Conservation (phyloP, 1,140 invertebrate species). For the Drosophila seguyi region DNA sequence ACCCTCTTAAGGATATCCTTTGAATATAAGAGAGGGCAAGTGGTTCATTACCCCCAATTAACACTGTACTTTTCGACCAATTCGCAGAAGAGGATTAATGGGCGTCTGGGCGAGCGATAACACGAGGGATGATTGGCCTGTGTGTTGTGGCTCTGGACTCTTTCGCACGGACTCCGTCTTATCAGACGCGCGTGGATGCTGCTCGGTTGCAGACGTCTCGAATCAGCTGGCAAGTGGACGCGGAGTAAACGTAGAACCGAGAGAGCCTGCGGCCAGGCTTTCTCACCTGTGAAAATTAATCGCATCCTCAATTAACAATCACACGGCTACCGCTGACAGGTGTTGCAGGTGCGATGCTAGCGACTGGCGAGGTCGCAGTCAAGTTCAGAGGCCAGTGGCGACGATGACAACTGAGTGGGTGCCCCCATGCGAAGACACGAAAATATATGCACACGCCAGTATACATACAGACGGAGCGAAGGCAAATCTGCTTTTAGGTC, state of each 20-base stretch:
- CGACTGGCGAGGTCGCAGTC: not conserved
- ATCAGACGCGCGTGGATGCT: slow-evolving; percentile 80
- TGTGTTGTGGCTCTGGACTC: slow-evolving; percentile 25
- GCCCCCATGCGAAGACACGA: slow-evolving; percentile 10
- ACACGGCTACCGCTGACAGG: slow-evolving; percentile 3
- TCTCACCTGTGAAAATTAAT: slow-evolving; percentile 43
- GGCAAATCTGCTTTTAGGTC: slow-evolving; percentile 53
- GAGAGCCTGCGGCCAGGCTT: slow-evolving; percentile 31
- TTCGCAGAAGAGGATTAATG: slow-evolving; percentile 1
- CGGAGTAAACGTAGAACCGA: not conserved
- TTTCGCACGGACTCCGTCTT: slow-evolving; percentile 51
- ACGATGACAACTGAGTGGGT: slow-evolving; percentile 22
- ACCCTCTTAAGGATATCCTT: not conserved
- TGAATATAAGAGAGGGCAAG: not conserved
- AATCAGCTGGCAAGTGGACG: slow-evolving; percentile 13
- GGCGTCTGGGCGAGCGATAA: slow-evolving; percentile 18
- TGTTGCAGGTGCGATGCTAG: slow-evolving; percentile 15
- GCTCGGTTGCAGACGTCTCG: slow-evolving; percentile 67
- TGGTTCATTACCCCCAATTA: not conserved
- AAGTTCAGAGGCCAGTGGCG: slow-evolving; percentile 3
- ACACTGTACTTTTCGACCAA: slow-evolving; percentile 19
- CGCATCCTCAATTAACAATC: slow-evolving; percentile 13
- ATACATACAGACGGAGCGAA: slow-evolving; percentile 52
- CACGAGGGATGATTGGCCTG: slow-evolving; percentile 35
- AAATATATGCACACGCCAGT: slow-evolving; percentile 47